Conservation (phyloP, 2,797 vertebrate genomes). For the Iguana delicatissima region DNA sequence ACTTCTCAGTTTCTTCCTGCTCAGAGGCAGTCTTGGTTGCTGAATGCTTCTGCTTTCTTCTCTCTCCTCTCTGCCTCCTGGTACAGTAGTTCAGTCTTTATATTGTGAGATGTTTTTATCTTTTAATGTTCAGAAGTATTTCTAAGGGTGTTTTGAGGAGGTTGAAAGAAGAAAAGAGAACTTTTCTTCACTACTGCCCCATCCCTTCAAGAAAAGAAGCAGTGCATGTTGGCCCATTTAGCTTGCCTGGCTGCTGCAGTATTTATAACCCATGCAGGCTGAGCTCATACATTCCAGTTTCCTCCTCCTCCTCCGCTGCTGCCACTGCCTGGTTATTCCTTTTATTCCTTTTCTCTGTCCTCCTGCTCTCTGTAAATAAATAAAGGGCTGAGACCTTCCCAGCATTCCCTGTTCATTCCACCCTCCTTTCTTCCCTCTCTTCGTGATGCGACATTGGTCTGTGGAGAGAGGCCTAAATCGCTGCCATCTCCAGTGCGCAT, state of each 20-base stretch:
- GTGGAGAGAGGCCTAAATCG: accelerated
- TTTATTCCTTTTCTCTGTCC: neutral
- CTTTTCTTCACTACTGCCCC: neutral
- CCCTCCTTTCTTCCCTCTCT: neutral
- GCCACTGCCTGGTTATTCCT: neutral
- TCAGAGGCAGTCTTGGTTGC: neutral
- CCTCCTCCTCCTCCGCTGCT: accelerated
- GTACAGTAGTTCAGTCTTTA: neutral
- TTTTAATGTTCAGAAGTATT: neutral
- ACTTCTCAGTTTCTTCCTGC: neutral
- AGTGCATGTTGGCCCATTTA: neutral
- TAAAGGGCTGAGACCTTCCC: conserved; percentile 16
- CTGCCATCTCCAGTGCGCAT: neutral
- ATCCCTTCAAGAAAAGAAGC: neutral
- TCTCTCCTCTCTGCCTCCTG: neutral
- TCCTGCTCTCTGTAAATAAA: conserved; percentile 5
- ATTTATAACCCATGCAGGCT: neutral
- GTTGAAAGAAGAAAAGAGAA: neutral
- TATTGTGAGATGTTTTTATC: neutral
- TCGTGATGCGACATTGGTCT: neutral
- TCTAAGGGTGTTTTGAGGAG: neutral
- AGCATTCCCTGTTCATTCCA: neutral
- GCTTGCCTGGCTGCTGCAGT: neutral
- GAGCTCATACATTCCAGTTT: conserved; percentile 5
- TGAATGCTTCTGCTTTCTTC: neutral